Evolutionary conservation across 2,888 invertebrate species (phyloP), one percentile per base, ranked within the genome.

Genomic region (Trilocha varians): DNA sequence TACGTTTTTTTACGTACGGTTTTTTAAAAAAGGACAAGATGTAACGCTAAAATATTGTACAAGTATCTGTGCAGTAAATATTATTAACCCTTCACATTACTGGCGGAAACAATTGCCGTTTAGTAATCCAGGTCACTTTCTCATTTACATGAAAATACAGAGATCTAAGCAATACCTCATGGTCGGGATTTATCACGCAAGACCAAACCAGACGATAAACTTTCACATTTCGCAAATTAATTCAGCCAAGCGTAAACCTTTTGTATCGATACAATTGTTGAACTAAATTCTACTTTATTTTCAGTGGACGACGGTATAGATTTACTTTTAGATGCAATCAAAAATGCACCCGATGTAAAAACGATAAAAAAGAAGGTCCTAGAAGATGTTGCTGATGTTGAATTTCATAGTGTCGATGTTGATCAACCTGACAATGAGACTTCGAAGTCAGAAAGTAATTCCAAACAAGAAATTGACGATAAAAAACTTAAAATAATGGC

Each of bases 291-390:
- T 32, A 38, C 44, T 42, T 46, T 45, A 38, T 47, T 39, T 72
- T 43, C 62, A 80, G 80, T 53, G 1, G 65, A 68, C 9, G 82
- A 83, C 42, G 82, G 79, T 1, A 76, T 82, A 40, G 80, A 83
- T 50, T 47, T 80, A 47, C 48, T 82, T 32, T 69, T 82, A 48
- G 79, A 80, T 13, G 74, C 78, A 15, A 82, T 83, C 4, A 72
- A 70, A 65, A 71, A 59, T 46, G 73, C 82, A 36, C 83, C 83
- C 13, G 71, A 78, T 41, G 69, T 80, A 1, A 76, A 75, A 56
- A 44, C 57, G 5, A 62, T 67, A 3, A 58, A 57, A 42, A 73
- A 69, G 39, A 67, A 69, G 47, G 58, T 63, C 13, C 32, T 65
- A 13, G 39, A 57, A n/a, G 46, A 54, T 11, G 36, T 40, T 13